A percentile compares a stretch with the other conserved stretches of the same genome.
These are phyloP conservation scores for Saxidomus purpurata DNA, from an alignment of 1,140 invertebrate genomes.

Conservation along the genomic window DNA sequence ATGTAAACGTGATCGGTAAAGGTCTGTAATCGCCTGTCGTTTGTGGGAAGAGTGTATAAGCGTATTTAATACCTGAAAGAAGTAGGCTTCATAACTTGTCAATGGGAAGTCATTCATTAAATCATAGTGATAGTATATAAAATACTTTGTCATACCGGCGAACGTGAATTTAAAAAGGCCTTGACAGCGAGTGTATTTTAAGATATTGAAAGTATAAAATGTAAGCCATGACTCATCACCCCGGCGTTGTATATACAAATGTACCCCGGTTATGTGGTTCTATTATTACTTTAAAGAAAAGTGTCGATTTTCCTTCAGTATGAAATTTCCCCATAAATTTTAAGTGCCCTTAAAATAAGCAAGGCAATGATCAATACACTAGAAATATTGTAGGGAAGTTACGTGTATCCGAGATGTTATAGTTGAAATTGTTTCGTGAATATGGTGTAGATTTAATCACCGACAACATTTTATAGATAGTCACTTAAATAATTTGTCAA, in stretches of 20 bases:
- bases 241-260: background rate
- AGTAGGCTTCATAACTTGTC: background rate
- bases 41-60: background rate
- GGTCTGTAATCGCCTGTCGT: background rate
- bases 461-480: too few relatives aligned
- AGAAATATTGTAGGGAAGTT: too few relatives aligned
- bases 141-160: conserved; percentile 8
- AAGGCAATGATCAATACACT: too few relatives aligned
- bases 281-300: too few relatives aligned
- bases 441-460: too few relatives aligned
- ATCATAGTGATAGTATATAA: background rate
- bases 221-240: background rate
- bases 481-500: too few relatives aligned
- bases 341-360: too few relatives aligned
- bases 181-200: background rate
- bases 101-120: background rate
- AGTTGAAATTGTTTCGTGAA: too few relatives aligned
- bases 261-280: background rate
- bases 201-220: background rate
- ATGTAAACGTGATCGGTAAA: background rate
- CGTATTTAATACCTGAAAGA: background rate
- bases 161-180: conserved; percentile 40
- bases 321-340: too few relatives aligned
- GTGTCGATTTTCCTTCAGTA: background rate
- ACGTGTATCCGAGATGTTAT: too few relatives aligned